Evolutionary conservation across 2,888 invertebrate genomes (phyloP).

Genomic region (Clunio marinus): DNA sequence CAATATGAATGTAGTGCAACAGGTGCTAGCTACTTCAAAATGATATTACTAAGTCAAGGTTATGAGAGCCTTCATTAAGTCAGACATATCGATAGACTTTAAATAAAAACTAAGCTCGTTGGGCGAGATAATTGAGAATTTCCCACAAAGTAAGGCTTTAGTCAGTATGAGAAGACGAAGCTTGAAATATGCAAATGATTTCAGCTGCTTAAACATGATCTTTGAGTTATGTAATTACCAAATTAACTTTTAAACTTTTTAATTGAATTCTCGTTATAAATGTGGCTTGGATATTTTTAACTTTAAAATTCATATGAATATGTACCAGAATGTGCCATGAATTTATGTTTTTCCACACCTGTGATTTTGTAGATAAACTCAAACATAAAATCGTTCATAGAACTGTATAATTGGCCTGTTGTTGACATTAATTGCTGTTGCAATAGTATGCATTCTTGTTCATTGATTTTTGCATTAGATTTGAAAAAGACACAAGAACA

Average conservation of each 20-base stretch:
- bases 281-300: too few species aligned
- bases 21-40: conserved; percentile 13
- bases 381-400: neutral
- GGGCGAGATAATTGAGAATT: neutral
- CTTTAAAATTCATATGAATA: too few species aligned
- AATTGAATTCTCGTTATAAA: too few species aligned
- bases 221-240: too few species aligned
- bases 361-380: neutral
- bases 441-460: neutral
- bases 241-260: too few species aligned
- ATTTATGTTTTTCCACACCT: too few species aligned
- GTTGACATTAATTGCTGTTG: conserved; percentile 14
- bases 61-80: conserved; percentile 30
- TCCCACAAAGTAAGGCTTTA: too few species aligned
- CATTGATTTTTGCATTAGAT: neutral
- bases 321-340: too few species aligned
- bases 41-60: conserved; percentile 37
- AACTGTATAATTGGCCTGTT: neutral
- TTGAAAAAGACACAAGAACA: neutral
- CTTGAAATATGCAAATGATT: conserved; percentile 1
- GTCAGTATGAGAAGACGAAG: neutral
- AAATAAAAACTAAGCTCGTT: neutral
- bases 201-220: too few species aligned
- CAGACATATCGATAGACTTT: conserved; percentile 1
- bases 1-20: conserved; percentile 12